Evolutionary conservation across 2,113 vertebrate species (phyloP), one percentile per base, ranked within the genome.

Genomic region (Ornithorhynchus anatinus): DNA sequence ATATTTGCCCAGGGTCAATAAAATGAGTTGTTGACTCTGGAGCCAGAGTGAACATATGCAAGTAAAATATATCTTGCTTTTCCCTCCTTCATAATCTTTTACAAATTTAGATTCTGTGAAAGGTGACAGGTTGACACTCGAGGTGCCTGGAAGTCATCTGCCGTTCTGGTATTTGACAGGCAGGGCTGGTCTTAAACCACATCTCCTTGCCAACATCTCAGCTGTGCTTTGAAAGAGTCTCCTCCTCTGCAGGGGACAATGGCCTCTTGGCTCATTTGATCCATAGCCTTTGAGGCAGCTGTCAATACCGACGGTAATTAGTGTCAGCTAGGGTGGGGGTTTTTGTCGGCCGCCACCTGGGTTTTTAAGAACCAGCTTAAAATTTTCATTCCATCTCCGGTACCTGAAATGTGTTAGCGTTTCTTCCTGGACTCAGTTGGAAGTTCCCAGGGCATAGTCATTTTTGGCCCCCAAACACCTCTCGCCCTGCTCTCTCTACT

Each of bases 1-100:
- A 58, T 57, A 62, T 62, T 69, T 69, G 60, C 22, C 37, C 63
- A 31, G 45, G 23, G 20, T 74, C 39, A 60, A 35, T 48, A 33
- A 59, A 69, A 56, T 35, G 10, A 67, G 39, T 17, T 51, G 62
- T 27, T 40, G 38, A 16, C 32, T 69, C 35, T 59, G 27, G 10
- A 33, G 56, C 70, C 31, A 69, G 23, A 59, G 8, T 60, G 15
- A 14, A 79, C 42, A 69, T 39, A 60, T 59, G 22, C 50, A 37
- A 37, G 19, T 22, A 4, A 22, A n/a, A n/a, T n/a, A 47, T 65
- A 20, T 54, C 58, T 48, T 67, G 11, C 32, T 75, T n/a, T 54
- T 5, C 1, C 22, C 5, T 59, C 45, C 65, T 64, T 36, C 15
- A n/a, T n/a, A 44, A 14, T 63, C 13, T 52, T 29, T 50, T 50